Conservation (phyloP, 2,797 vertebrate genomes). For the Naso thynnoides region DNA sequence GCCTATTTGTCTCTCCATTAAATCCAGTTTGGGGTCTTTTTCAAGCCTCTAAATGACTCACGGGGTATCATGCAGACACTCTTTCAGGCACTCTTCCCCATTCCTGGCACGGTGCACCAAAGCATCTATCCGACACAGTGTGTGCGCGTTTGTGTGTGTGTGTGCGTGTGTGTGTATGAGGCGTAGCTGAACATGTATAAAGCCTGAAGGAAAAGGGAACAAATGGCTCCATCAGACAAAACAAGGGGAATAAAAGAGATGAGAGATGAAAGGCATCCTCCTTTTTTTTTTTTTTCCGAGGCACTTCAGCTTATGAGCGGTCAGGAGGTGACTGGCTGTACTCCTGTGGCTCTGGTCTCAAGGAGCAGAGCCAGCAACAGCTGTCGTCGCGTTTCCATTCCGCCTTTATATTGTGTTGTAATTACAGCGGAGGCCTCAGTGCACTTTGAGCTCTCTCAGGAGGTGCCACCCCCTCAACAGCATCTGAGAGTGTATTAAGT, state of each 20-base stretch:
- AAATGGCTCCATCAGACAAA: conserved; percentile 77
- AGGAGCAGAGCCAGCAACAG: conserved; percentile 70
- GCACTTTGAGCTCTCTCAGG: conserved; percentile 70
- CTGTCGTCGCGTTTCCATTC: conserved; percentile 65
- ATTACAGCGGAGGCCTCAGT: conserved; percentile 73
- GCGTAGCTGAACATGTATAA: conserved; percentile 53
- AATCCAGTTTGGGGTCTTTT: conserved; percentile 60
- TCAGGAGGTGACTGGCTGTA: conserved; percentile 66
- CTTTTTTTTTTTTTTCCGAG: conserved; percentile 41
- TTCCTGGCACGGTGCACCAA: conserved; percentile 43
- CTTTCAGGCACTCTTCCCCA: conserved; percentile 65
- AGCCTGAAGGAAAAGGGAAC: conserved; percentile 58
- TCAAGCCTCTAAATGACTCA: conserved; percentile 54
- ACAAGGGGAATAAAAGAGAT: conserved; percentile 62
- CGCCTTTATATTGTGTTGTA: conserved; percentile 68
- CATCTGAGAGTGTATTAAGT: conserved; percentile 60
- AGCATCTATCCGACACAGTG: conserved; percentile 42
- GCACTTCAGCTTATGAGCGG: conserved; percentile 73
- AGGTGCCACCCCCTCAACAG: conserved; percentile 62
- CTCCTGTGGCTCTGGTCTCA: conserved; percentile 45
- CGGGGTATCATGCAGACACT: conserved; percentile 43
- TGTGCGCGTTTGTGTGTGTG: neutral
- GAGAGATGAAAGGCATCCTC: conserved; percentile 61
- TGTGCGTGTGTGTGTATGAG: neutral
- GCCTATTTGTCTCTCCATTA: conserved; percentile 65